Evolutionary conservation across 2,113 vertebrate species (phyloP).

Genomic region (Todiramphus chloris): DNA sequence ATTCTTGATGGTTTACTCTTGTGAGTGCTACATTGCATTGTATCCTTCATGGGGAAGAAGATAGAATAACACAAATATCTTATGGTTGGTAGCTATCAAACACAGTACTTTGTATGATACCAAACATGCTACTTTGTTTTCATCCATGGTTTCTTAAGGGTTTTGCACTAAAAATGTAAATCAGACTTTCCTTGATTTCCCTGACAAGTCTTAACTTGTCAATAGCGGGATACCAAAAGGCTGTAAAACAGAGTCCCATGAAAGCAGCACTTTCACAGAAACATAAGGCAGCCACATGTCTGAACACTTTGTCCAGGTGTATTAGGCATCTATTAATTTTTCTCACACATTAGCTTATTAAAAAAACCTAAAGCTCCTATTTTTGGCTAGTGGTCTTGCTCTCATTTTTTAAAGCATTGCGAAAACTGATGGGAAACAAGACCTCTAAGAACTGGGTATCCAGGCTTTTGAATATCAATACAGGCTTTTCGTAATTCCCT

Average conservation of each 20-base stretch:
- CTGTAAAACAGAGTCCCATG: background rate
- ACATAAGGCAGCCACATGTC: background rate
- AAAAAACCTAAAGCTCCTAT: background rate
- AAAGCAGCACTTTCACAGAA: background rate
- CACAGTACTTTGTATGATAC: background rate
- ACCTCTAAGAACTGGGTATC: background rate
- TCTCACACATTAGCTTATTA: conserved; percentile 20
- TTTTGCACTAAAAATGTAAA: conserved; percentile 42
- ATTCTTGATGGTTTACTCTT: background rate
- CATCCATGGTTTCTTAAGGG: conserved; percentile 24
- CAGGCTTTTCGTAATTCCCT: background rate
- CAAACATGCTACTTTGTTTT: background rate
- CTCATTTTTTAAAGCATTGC: background rate
- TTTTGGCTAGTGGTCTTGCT: conserved; percentile 12
- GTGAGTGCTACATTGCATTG: background rate
- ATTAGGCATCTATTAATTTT: conserved; percentile 21
- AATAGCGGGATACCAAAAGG: conserved; percentile 15
- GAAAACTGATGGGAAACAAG: background rate
- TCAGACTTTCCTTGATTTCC: background rate
- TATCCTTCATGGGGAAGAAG: background rate
- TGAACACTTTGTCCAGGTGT: background rate
- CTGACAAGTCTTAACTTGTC: background rate
- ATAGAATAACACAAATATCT: background rate
- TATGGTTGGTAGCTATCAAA: background rate
- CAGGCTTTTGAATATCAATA: background rate